Evolutionary conservation across 2,888 invertebrate species (phyloP), one percentile per base, ranked within the genome.

Genomic region (Archips crataeganus): DNA sequence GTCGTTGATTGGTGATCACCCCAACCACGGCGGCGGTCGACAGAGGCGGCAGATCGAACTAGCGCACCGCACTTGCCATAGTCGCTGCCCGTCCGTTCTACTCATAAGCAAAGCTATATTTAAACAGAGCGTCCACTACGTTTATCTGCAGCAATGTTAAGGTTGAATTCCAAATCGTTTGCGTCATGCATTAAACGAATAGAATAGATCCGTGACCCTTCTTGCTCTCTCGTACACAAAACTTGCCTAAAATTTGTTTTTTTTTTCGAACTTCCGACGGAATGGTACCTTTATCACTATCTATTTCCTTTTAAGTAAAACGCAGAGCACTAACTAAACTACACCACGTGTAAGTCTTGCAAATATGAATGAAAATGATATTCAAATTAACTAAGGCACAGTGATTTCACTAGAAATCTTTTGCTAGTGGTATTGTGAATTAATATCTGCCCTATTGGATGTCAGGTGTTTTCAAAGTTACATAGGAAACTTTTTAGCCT

Each of bases 101-200:
- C 78, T 78, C 80, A 79, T 77, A 81, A 78, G 87, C 83, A 84
- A 85, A 88, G 91, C 89, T 92, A 93, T 91, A 92, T 92, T 92
- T 92, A 93, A 91, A 92, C 89, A 84, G 82, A 83, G 84, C 86
- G 79, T 83, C 81, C 81, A 84, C 81, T 82, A 80, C 82, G 88
- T 87, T 90, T 90, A 90, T 91, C 89, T 87, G 88, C 87, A 84
- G 84, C 85, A 93, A 93, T 92, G 93, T 91, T 93, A 92, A 93
- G 93, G 92, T 92, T 92, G 90, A 92, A 93, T 93, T 92, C 93
- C 92, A 82, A 76, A 87, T 84, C 79, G 86, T 79, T 86, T 88
- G 85, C 93, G 93, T 93, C 93, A 93, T 80, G 76, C 75, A 78
- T 78, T 81, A 80, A 80, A 75, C 65, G 59, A 64, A 66, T 66